Evolutionary conservation across 2,113 vertebrate genomes (phyloP).

Genomic region (Cinclus mexicanus): DNA sequence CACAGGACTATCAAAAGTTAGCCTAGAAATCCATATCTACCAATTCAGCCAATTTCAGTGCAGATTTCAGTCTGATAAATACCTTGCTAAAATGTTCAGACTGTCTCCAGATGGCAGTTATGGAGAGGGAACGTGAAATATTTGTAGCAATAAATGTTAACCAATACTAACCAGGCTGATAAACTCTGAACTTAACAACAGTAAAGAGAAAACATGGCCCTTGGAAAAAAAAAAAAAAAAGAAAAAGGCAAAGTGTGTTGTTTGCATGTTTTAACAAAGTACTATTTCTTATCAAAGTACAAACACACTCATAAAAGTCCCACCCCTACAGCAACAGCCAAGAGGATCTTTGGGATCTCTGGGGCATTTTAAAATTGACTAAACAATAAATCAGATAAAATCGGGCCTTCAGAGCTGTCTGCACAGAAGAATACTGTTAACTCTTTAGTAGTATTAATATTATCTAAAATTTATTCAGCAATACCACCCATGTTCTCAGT

Average conservation of each 20-base stretch:
- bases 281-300: slow-evolving; percentile 28
- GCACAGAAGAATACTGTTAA: neutral
- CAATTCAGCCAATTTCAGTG: neutral
- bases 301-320: neutral
- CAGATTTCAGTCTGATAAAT: slow-evolving; percentile 3
- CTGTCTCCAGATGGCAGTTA: slow-evolving; percentile 10
- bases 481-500: neutral
- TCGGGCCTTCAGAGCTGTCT: neutral
- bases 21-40: neutral
- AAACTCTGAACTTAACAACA: slow-evolving; percentile 38
- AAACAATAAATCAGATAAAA: slow-evolving; percentile 1
- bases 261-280: neutral
- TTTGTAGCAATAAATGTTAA: neutral
- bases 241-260: neutral
- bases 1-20: neutral
- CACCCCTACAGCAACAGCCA: slow-evolving; percentile 14
- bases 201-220: neutral
- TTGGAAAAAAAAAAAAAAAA: neutral
- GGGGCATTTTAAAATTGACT: slow-evolving; percentile 9
- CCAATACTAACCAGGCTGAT: neutral
- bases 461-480: neutral
- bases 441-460: neutral
- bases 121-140: neutral
- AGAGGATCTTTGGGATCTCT: slow-evolving; percentile 16
- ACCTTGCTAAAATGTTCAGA: neutral